Percentiles rank a stretch among this genome's conserved stretches.
These are phyloP conservation scores for Tetropium fuscum DNA, from an alignment of 2,888 invertebrate species.

Conservation along the genomic window DNA sequence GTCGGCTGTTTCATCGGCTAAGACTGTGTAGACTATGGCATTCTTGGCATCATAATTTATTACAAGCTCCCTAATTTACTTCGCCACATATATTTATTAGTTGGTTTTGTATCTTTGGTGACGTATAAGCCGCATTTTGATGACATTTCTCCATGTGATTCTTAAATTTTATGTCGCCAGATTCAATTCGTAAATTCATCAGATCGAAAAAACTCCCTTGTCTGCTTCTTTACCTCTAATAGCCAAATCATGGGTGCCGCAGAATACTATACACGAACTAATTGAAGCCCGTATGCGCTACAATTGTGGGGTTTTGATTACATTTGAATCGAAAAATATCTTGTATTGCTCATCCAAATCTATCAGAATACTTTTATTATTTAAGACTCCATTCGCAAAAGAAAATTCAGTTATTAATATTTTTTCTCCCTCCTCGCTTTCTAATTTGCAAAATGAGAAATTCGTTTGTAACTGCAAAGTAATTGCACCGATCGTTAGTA, in stretches of 20 bases:
- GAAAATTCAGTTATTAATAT: too few relatives aligned
- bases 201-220: slow-evolving; percentile 30
- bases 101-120: slow-evolving; percentile 39
- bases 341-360: too few relatives aligned
- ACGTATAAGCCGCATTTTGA: slow-evolving; percentile 31
- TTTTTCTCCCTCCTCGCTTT: too few relatives aligned
- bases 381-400: too few relatives aligned
- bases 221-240: slow-evolving; percentile 31
- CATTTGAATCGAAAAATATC: too few relatives aligned
- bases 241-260: slow-evolving; percentile 28
- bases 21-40: slow-evolving; percentile 6
- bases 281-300: slow-evolving; percentile 34
- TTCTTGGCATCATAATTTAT: neutral
- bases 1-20: slow-evolving; percentile 49
- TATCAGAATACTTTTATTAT: too few relatives aligned
- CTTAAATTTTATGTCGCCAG: slow-evolving; percentile 22
- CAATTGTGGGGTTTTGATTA: too few relatives aligned
- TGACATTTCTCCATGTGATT: slow-evolving; percentile 23
- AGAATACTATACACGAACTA: slow-evolving; percentile 32
- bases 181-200: slow-evolving; percentile 27
- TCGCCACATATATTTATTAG: slow-evolving; percentile 30
- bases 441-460: too few relatives aligned
- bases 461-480: too few relatives aligned
- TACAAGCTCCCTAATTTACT: neutral
- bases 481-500: too few relatives aligned